Base-by-base conservation (phyloP, 2,888 invertebrate genomes). In the Eilema depressum region DNA sequence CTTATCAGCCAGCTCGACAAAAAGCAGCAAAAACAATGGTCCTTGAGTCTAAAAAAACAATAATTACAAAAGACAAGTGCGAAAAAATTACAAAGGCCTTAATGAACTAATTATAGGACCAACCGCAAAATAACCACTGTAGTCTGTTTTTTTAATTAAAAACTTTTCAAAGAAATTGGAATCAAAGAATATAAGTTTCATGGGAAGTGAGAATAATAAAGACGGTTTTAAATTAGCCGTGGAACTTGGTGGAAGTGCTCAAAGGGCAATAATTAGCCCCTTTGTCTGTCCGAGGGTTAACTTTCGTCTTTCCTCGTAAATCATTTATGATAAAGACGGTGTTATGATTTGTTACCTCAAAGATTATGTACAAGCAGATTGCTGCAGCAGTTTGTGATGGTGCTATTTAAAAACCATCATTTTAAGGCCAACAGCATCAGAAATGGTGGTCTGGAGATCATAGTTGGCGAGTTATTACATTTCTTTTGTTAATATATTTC, bases 181-280 rank as follows among this genome's bases (percentile, higher is more conserved):
- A 66, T 77, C 62, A 70, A 70, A 70, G 66, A 74, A 74, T 64
- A 69, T 68, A 60, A 79, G 70, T 70, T 74, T 28, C 60, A 63
- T 71, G 60, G 69, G 53, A 79, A 84, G 74, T 75, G 26, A 74
- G 74, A 83, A 85, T 89, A 90, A 92, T 89, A 87, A 89, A 86
- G 81, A 80, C 77, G 74, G 85, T 88, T 88, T 83, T 60, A 87
- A 91, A 90, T 91, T 89, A 88, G 83, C 88, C 83, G 69, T 75
- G 77, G 79, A 88, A 90, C 82, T 88, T 81, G 73, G 69, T 56
- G 65, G 83, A 86, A 85, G 82, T 85, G 77, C 82, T 89, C 88
- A 90, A 91, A 90, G 88, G 87, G 86, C 87, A 86, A 89, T 92
- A 91, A 92, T 92, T 91, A 92, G 87, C 80, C 86, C 20, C 85